Conservation (phyloP, 2,113 vertebrate genomes). For the Neoarius graeffei region DNA sequence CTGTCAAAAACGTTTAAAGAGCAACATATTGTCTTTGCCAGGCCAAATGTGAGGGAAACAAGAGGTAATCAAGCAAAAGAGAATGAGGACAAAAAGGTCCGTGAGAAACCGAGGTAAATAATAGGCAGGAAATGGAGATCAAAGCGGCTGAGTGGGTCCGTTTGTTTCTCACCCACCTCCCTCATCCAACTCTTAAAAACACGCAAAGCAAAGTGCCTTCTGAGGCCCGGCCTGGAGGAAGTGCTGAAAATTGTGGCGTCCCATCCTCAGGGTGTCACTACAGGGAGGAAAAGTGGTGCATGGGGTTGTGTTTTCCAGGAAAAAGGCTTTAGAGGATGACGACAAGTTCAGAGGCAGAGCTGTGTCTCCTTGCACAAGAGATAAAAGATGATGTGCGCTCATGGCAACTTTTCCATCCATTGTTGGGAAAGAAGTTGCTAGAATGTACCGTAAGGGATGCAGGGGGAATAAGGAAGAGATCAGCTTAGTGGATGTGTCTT, state of each 20-base stretch:
- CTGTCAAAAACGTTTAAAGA: constrained; percentile 62
- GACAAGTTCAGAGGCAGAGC: constrained; percentile 58
- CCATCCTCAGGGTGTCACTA: constrained; percentile 70
- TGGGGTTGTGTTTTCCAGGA: constrained; percentile 73
- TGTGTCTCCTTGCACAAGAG: constrained; percentile 62
- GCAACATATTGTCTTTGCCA: constrained; percentile 66
- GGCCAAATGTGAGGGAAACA: constrained; percentile 68
- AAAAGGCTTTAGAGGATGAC: constrained; percentile 57
- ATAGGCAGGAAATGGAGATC: constrained; percentile 79
- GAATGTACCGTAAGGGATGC: neutral
- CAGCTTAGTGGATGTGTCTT: neutral
- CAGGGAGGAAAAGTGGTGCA: constrained; percentile 52
- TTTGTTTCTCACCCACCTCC: constrained; percentile 75
- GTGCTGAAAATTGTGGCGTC: constrained; percentile 71
- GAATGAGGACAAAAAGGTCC: constrained; percentile 63
- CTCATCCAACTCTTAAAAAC: constrained; percentile 66
- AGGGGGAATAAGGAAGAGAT: constrained; percentile 15
- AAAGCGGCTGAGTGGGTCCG: constrained; percentile 69
- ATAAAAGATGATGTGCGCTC: constrained; percentile 52
- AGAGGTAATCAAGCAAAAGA: constrained; percentile 72
- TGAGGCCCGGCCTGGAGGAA: constrained; percentile 62
- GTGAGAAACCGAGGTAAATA: constrained; percentile 81
- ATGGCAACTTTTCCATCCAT: constrained; percentile 47
- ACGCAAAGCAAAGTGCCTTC: constrained; percentile 62
- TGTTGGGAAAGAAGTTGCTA: constrained; percentile 28